phyloP scores from a whole-genome alignment of 2,797 vertebrate species.

The Arnoldichthys spilopterus region DNA sequence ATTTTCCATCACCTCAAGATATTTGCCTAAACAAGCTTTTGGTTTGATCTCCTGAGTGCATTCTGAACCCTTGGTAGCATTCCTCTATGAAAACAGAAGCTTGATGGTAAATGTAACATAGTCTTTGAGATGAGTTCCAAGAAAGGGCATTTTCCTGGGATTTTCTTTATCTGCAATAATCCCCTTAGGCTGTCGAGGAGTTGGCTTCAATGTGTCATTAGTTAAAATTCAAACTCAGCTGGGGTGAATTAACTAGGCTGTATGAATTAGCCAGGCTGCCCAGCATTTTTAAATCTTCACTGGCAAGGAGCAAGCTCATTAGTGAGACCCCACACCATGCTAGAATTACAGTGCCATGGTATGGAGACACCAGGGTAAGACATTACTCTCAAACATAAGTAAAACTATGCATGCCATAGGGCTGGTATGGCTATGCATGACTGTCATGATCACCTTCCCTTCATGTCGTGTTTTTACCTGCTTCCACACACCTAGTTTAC shows the following conservation, averaged over 20 bases:
- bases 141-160: not conserved
- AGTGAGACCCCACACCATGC: conserved; percentile 1
- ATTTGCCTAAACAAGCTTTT: not conserved
- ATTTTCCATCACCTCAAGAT: not conserved
- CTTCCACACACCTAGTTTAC: too few relatives aligned
- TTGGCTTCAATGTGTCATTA: not conserved
- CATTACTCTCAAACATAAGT: not conserved
- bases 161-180: not conserved
- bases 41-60: not conserved
- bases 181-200: not conserved
- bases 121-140: not conserved
- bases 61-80: not conserved
- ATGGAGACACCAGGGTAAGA: not conserved
- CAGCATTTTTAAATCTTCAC: not conserved
- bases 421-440: too few relatives aligned
- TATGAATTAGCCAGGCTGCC: not conserved
- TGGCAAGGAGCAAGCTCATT: conserved; percentile 13
- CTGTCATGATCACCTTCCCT: too few relatives aligned
- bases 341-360: not conserved
- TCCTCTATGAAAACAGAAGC: not conserved
- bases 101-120: not conserved
- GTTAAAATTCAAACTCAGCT: not conserved
- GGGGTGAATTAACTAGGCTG: not conserved
- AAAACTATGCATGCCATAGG: too few relatives aligned
- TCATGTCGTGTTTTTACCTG: too few relatives aligned